These are phyloP conservation scores for Psittacula cyanocephala DNA, from an alignment of 2,113 vertebrate species.

Conservation along the genomic window DNA sequence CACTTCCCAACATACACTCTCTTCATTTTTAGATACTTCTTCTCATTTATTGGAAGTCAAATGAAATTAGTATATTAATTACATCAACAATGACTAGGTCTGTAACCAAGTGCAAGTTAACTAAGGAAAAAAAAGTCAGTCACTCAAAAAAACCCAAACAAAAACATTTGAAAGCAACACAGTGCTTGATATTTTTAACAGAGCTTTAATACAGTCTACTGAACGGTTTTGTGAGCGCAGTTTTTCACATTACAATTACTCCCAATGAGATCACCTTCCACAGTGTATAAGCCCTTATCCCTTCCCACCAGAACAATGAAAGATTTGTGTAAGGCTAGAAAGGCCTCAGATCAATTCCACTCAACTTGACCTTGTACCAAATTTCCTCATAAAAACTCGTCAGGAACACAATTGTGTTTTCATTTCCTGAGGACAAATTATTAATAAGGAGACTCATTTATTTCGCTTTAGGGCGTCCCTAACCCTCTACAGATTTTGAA, in stretches of 20 bases:
- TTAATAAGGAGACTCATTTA: background rate
- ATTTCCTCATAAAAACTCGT: background rate
- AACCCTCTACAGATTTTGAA: background rate
- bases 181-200: constrained; percentile 50
- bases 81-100: background rate
- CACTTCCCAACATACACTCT: background rate
- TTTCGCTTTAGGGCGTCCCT: background rate
- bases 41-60: background rate
- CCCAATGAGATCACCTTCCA: constrained; percentile 50
- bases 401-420: background rate
- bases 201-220: constrained; percentile 20
- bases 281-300: background rate
- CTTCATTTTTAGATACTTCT: background rate
- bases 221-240: background rate
- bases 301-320: constrained; percentile 16
- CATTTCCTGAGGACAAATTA: background rate
- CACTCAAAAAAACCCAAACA: background rate
- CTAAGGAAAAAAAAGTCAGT: background rate
- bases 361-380: background rate
- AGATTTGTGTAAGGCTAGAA: constrained; percentile 23
- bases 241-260: constrained; percentile 50
- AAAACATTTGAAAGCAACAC: background rate
- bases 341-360: background rate
- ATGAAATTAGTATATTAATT: constrained; percentile 19
- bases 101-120: constrained; percentile 3